Evolutionary conservation across 1,140 invertebrate species (phyloP).

Genomic region (Diorhabda carinulata): DNA sequence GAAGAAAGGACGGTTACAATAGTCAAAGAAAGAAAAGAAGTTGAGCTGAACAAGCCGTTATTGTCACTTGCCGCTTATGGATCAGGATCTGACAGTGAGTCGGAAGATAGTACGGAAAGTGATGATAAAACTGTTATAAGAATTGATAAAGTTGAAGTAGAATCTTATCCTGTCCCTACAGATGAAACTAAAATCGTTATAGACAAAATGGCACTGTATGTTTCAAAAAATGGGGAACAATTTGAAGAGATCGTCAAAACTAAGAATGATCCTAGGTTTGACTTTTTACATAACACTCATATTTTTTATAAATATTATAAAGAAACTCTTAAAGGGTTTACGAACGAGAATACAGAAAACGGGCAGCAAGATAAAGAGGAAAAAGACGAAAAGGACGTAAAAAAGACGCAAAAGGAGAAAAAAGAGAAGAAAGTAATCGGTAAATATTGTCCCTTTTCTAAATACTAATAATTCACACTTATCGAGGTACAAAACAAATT

Average conservation of each 20-base stretch:
- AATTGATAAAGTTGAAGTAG: constrained; percentile 43
- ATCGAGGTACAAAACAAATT: background rate
- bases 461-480: background rate
- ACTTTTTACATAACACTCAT: constrained; percentile 70
- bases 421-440: constrained; percentile 42
- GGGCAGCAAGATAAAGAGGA: constrained; percentile 39
- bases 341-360: constrained; percentile 44
- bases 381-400: constrained; percentile 25
- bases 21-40: background rate
- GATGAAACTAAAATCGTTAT: constrained; percentile 82
- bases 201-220: constrained; percentile 94
- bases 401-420: constrained; percentile 41
- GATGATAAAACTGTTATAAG: constrained; percentile 20
- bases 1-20: constrained; percentile 7
- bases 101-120: constrained; percentile 43
- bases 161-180: constrained; percentile 54
- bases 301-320: constrained; percentile 74
- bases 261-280: constrained; percentile 82
- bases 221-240: constrained; percentile 87
- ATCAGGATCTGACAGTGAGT: constrained; percentile 50
- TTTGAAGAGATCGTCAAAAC: constrained; percentile 85
- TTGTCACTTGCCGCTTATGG: constrained; percentile 57
- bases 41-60: constrained; percentile 33
- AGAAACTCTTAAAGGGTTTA: constrained; percentile 48
- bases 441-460: constrained; percentile 20